phyloP scores from a whole-genome alignment of 2,888 invertebrate species.

The Lathronympha strigana region DNA sequence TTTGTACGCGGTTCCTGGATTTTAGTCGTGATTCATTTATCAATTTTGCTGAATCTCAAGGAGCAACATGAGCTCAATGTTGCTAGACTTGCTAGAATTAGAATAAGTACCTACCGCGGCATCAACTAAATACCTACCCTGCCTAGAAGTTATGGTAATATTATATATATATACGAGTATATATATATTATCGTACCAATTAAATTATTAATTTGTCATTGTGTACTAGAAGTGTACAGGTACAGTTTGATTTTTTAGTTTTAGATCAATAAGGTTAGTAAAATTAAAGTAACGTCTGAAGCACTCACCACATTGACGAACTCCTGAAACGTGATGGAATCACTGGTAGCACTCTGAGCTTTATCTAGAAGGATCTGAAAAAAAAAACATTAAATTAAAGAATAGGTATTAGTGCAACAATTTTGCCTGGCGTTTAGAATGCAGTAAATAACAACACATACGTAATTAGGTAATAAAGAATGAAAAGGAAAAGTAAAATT shows the following conservation, averaged over 20 bases:
- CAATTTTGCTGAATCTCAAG: background rate
- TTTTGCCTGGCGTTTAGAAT: no score
- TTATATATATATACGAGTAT: no score
- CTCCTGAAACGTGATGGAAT: constrained; percentile 95
- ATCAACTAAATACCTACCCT: no score
- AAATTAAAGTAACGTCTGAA: background rate
- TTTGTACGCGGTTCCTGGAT: constrained; percentile 15
- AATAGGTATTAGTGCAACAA: background rate
- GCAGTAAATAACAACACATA: no score
- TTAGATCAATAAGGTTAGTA: no score
- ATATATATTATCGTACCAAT: no score
- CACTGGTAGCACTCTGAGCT: constrained; percentile 87
- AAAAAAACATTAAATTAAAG: constrained; percentile 1
- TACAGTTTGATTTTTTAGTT: background rate
- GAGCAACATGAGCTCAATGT: background rate
- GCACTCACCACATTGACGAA: constrained; percentile 96
- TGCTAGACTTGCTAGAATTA: background rate
- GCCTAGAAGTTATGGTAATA: no score
- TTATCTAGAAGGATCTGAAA: constrained; percentile 87
- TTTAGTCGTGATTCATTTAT: background rate
- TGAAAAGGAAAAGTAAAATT: no score
- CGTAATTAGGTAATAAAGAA: no score
- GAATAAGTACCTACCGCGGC: no score
- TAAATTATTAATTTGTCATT: no score
- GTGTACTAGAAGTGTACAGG: no score